Evolutionary conservation across 2,888 invertebrate genomes (phyloP), one percentile per base, ranked within the genome.

Genomic region (Serripes groenlandicus): DNA sequence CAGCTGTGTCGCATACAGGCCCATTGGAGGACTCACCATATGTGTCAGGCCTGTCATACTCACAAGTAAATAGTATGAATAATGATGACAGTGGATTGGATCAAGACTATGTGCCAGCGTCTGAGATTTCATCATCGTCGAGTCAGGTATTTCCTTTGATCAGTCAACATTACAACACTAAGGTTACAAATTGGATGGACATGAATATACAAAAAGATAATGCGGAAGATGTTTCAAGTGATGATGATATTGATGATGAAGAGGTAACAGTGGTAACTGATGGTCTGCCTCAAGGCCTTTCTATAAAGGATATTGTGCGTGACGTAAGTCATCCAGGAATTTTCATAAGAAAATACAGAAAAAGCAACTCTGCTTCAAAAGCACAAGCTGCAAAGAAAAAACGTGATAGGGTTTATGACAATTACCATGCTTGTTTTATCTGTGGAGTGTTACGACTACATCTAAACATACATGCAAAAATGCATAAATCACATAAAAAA

Each of bases 401-500:
- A 35, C n/a, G 3, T 5, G 58, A 32, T 23, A 18, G 70, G 49
- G 49, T 42, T 3, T 71, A 71, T 56, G 71, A 71, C 23, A 71
- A 69, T 28, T 77, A 58, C 60, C 54, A 66, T 32, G 68, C 66
- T 7, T 71, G 71, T 30, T 58, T 54, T 11, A 34, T 34, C 26
- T 71, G 71, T 58, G 71, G 71, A 21, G 26, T 56, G 35, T 28
- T 56, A 23, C 28, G 54, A 23, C 56, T 54, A 32, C 56, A 58
- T 34, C 54, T 71, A 1, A 54, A 70, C 15, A 21, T 34, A n/a
- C 70, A 70, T 49, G n/a, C 49, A 49, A 49, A 70, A 70, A 49
- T 26, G 11, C 42, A 72, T 32, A 34, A 35, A 21, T 32, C 23
- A 5, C 21, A 58, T 34, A n/a, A 30, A 30, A 34, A 5, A 32